phyloP scores from a whole-genome alignment of 2,113 vertebrate genomes.

The Tyto alba region DNA sequence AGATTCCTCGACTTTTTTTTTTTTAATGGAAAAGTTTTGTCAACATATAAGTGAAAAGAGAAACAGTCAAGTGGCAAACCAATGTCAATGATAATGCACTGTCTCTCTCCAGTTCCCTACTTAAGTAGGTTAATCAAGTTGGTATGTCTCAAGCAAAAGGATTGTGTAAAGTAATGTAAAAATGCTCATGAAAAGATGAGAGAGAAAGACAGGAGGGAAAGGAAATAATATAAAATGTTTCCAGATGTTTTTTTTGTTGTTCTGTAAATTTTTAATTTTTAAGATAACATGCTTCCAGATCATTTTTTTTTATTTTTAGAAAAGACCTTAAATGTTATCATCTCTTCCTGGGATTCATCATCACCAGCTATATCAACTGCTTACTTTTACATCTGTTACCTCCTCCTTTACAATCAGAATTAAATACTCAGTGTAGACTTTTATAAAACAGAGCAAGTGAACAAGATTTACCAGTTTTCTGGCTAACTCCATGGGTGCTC shows the following conservation, averaged over 20 bases:
- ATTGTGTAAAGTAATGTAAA: background rate
- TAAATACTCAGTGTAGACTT: background rate
- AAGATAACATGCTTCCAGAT: background rate
- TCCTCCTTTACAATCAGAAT: background rate
- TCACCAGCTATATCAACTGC: background rate
- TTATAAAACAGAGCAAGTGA: background rate
- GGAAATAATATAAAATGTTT: background rate
- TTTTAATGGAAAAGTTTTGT: background rate
- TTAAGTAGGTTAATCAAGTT: background rate
- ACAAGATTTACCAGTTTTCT: background rate
- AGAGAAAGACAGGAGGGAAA: background rate
- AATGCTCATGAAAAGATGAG: background rate
- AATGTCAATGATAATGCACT: background rate
- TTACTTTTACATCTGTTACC: background rate
- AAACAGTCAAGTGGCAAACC: background rate
- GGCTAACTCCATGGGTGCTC: background rate
- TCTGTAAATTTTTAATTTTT: background rate
- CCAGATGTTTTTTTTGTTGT: background rate
- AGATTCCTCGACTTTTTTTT: background rate
- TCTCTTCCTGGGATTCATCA: background rate
- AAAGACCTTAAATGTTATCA: background rate
- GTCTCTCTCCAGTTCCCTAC: background rate
- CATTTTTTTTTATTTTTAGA: background rate
- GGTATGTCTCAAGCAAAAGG: background rate
- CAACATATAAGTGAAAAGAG: background rate